Evolutionary conservation across 2,888 invertebrate genomes (phyloP).

Genomic region (Macroteleia sp.): DNA sequence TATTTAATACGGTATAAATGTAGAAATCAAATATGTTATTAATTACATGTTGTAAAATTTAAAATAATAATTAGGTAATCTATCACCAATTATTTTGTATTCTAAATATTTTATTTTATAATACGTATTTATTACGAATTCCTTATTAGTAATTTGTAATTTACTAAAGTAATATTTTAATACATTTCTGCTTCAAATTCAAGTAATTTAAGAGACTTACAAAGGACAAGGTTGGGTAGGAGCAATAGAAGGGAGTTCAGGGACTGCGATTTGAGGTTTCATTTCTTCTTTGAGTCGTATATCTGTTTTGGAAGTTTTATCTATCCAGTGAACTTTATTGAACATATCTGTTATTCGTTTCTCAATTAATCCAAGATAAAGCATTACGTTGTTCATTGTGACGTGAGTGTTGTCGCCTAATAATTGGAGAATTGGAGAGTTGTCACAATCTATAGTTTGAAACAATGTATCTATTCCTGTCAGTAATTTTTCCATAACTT

Average conservation of each 20-base stretch:
- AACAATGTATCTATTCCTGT: slow-evolving; percentile 84
- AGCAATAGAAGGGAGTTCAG: slow-evolving; percentile 80
- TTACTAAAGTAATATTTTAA: no score
- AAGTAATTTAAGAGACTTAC: slow-evolving; percentile 82
- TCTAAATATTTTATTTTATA: no score
- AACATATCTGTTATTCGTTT: slow-evolving; percentile 89
- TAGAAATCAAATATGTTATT: no score
- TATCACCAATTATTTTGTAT: no score
- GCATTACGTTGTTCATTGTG: slow-evolving; percentile 90
- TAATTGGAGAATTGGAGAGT: slow-evolving; percentile 89
- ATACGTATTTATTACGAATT: no score
- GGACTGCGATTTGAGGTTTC: slow-evolving; percentile 77
- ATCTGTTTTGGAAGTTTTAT: slow-evolving; percentile 75
- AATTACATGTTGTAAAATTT: no score
- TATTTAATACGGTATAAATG: not conserved
- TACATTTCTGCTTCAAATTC: no score
- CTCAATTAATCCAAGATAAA: slow-evolving; percentile 93
- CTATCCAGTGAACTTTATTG: slow-evolving; percentile 84
- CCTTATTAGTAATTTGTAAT: no score
- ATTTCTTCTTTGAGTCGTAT: slow-evolving; percentile 78
- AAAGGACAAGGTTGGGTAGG: slow-evolving; percentile 85
- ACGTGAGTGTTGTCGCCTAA: slow-evolving; percentile 90
- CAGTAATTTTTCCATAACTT: slow-evolving; percentile 81
- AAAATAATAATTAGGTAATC: no score
- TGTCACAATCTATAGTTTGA: slow-evolving; percentile 89